phyloP scores from a whole-genome alignment of 1,140 invertebrate species.

The Drosophila lacertosa region DNA sequence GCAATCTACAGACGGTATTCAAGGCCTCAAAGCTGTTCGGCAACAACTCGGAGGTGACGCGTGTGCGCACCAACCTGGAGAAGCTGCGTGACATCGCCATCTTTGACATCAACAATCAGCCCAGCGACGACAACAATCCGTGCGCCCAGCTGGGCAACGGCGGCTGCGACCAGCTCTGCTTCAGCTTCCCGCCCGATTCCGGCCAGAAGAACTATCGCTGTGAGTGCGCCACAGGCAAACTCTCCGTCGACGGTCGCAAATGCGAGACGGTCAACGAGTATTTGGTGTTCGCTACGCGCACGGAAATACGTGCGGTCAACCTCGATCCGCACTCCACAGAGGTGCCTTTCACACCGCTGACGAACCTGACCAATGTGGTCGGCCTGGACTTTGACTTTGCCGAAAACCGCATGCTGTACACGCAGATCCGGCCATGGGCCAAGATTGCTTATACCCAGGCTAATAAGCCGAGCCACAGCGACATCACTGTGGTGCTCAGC shows the following conservation, averaged over 20 bases:
- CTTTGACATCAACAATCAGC: constrained; percentile 94
- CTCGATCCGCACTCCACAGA: constrained; percentile 92
- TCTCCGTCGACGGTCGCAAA: constrained; percentile 86
- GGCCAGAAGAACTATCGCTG: constrained; percentile 88
- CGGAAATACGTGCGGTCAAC: constrained; percentile 94
- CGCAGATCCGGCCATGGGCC: constrained; percentile 95
- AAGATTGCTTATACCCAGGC: constrained; percentile 92
- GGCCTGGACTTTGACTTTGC: constrained; percentile 97
- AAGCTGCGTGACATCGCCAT: constrained; percentile 95
- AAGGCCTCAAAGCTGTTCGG: constrained; percentile 91
- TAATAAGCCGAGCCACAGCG: constrained; percentile 86
- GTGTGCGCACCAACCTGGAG: constrained; percentile 92
- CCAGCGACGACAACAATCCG: constrained; percentile 90
- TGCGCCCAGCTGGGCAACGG: constrained; percentile 90
- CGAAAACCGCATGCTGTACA: constrained; percentile 94
- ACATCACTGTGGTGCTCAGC: constrained; percentile 90
- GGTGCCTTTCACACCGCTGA: constrained; percentile 93
- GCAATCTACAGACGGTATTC: constrained; percentile 95
- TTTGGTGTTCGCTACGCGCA: constrained; percentile 95
- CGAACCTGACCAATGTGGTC: constrained; percentile 97
- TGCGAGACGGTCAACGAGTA: constrained; percentile 95
- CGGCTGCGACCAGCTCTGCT: constrained; percentile 97
- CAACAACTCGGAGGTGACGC: constrained; percentile 88
- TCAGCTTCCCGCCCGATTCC: constrained; percentile 91
- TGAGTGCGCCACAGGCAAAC: constrained; percentile 94